A percentile compares a stretch with the other conserved stretches of the same genome.
Conservation (phyloP, 2,888 invertebrate species). For the Drosophila prostipennis region DNA sequence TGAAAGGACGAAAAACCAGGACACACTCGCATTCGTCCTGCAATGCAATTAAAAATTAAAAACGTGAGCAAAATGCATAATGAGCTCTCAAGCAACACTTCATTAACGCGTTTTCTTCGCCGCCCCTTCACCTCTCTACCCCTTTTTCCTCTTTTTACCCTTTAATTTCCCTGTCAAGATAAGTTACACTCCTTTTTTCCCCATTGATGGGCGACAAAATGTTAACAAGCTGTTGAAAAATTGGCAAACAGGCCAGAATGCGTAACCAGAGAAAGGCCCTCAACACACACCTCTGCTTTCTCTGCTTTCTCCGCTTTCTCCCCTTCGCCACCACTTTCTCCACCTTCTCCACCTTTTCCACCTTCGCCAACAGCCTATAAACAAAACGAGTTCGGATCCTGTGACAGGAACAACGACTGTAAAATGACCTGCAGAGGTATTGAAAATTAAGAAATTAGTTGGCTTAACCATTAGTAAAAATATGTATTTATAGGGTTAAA, state of each 20-base stretch:
- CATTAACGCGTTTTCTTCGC: conserved; percentile 70
- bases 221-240: conserved; percentile 79
- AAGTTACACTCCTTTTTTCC: conserved; percentile 30
- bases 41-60: conserved; percentile 75
- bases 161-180: conserved; percentile 30
- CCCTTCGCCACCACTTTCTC: background rate
- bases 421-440: background rate
- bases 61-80: conserved; percentile 78
- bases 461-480: too few species aligned
- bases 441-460: too few species aligned
- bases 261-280: conserved; percentile 36
- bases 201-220: conserved; percentile 75
- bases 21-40: conserved; percentile 10
- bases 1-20: conserved; percentile 59
- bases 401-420: background rate
- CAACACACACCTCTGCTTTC: background rate
- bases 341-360: background rate
- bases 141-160: background rate
- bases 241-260: conserved; percentile 47
- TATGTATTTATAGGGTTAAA: background rate
- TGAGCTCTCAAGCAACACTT: conserved; percentile 74
- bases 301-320: background rate
- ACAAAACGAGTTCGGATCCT: conserved; percentile 8
- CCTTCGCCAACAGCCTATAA: background rate
- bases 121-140: background rate